A percentile compares a stretch with the other conserved stretches of the same genome.
Evolutionary conservation across 2,113 vertebrate species (phyloP).

Genomic region (Prinia subflava): DNA sequence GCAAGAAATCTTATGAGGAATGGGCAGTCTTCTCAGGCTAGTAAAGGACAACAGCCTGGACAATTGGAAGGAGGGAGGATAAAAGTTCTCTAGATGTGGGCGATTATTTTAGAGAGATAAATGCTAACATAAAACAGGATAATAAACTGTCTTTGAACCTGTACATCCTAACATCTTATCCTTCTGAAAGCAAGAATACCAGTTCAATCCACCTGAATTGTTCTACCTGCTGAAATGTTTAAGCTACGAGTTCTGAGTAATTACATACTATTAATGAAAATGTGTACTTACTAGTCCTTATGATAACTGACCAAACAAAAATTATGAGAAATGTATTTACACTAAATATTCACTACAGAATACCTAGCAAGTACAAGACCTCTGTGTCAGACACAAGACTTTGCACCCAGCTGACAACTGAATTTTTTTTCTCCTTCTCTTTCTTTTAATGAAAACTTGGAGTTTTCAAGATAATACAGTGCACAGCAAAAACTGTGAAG

Average conservation of each 20-base stretch:
- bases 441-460: background rate
- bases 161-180: background rate
- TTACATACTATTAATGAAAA: background rate
- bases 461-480: slow-evolving; percentile 14
- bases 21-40: background rate
- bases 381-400: background rate
- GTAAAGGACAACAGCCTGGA: background rate
- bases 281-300: background rate
- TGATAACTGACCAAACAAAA: slow-evolving; percentile 36
- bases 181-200: background rate
- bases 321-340: background rate
- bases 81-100: background rate
- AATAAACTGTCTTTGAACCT: background rate
- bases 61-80: background rate
- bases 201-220: background rate
- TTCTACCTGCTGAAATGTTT: background rate
- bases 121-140: background rate
- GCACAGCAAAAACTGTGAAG: slow-evolving; percentile 41
- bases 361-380: background rate
- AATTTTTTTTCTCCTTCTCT: background rate
- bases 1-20: background rate
- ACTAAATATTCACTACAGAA: slow-evolving; percentile 2
- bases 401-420: background rate
- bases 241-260: background rate
- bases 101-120: background rate